phyloP scores from a whole-genome alignment of 2,888 invertebrate genomes.

The Caenorhabditis imperialis region DNA sequence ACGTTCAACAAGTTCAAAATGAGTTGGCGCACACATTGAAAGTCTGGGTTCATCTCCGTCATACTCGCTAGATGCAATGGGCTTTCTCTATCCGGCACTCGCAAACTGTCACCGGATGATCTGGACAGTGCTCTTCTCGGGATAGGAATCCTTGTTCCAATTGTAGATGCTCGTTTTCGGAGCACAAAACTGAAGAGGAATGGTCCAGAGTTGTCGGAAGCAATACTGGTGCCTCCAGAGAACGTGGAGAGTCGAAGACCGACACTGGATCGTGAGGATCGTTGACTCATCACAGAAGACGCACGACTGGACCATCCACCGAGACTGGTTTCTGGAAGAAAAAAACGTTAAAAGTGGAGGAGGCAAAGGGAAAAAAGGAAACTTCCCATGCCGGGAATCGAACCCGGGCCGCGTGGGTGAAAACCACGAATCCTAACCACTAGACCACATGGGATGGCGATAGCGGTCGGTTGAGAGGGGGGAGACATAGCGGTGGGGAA shows the following conservation, averaged over 20 bases:
- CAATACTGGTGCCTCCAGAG: slow-evolving; percentile 77
- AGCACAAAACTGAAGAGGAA: slow-evolving; percentile 77
- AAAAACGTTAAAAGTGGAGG: no score
- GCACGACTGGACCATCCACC: slow-evolving; percentile 77
- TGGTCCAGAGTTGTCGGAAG: slow-evolving; percentile 77
- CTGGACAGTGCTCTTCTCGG: slow-evolving; percentile 74
- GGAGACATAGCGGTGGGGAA: neutral
- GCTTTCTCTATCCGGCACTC: slow-evolving; percentile 77
- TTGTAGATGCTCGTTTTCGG: slow-evolving; percentile 77
- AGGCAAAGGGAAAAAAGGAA: slow-evolving; percentile 27
- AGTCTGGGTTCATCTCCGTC: slow-evolving; percentile 77
- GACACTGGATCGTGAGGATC: slow-evolving; percentile 73
- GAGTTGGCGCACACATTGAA: slow-evolving; percentile 77
- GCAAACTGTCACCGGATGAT: slow-evolving; percentile 74
- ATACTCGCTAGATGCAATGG: slow-evolving; percentile 74
- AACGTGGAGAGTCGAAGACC: slow-evolving; percentile 76
- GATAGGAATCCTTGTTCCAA: slow-evolving; percentile 76
- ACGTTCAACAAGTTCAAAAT: slow-evolving; percentile 74
- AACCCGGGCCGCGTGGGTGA: slow-evolving; percentile 74
- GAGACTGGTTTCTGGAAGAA: slow-evolving; percentile 72
- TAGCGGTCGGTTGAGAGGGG: neutral
- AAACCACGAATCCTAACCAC: slow-evolving; percentile 72
- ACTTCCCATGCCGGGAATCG: slow-evolving; percentile 71
- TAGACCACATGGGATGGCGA: slow-evolving; percentile 65
- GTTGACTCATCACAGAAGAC: slow-evolving; percentile 75